A percentile compares a stretch with the other conserved stretches of the same genome.
Conservation (phyloP, 1,140 invertebrate genomes). For the Pomacea maculata region DNA sequence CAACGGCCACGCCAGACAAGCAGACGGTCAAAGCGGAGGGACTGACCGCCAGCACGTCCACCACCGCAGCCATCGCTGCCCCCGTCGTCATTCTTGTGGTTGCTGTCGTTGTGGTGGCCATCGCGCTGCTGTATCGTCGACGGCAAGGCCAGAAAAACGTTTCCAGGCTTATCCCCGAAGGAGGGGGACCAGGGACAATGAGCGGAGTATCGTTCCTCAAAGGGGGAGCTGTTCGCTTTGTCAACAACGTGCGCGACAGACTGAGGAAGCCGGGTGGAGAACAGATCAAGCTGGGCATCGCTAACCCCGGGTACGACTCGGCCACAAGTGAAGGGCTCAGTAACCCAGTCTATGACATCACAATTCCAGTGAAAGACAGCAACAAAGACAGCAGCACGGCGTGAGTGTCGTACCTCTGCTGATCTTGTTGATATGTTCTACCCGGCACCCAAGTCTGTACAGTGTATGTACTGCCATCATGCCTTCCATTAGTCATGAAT, state of each 20-base stretch:
- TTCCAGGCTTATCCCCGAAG: background rate
- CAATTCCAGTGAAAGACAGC: no score
- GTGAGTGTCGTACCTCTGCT: no score
- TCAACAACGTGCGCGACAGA: background rate
- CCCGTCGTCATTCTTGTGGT: conserved; percentile 9
- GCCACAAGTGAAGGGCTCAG: background rate
- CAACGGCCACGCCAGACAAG: background rate
- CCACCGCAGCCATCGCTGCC: conserved; percentile 13
- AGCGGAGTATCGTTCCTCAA: background rate
- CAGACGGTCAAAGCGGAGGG: background rate
- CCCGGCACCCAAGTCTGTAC: no score
- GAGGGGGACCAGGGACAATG: background rate
- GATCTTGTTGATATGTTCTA: no score
- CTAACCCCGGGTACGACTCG: background rate
- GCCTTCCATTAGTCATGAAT: no score
- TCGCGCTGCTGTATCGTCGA: conserved; percentile 10
- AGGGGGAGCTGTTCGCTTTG: conserved; percentile 6
- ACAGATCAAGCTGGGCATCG: background rate
- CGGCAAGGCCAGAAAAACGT: background rate
- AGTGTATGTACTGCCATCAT: no score
- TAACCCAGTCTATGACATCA: conserved; percentile 5
- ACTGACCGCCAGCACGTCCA: background rate
- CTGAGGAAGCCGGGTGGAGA: background rate
- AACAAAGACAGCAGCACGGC: no score
- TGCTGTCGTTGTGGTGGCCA: background rate